Conservation (phyloP, 2,888 invertebrate species). For the Selenia dentaria region DNA sequence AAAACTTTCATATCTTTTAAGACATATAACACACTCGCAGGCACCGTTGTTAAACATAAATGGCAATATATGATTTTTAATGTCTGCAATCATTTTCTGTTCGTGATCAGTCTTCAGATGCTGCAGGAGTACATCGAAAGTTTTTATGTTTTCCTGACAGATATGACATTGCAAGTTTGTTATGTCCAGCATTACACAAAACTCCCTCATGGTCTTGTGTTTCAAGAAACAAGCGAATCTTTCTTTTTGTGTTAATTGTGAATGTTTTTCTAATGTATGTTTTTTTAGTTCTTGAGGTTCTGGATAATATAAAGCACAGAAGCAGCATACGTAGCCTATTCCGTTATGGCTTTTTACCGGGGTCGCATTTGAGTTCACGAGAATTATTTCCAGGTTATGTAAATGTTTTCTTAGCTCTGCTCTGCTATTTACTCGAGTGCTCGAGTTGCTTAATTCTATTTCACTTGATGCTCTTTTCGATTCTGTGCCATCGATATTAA, state of each 20-base stretch:
- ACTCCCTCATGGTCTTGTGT: background rate
- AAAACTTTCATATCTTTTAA: constrained; percentile 52
- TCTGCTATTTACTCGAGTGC: constrained; percentile 37
- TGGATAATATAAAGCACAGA: constrained; percentile 56
- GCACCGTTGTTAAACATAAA: background rate
- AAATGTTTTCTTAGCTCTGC: constrained; percentile 66
- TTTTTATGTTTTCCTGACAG: background rate
- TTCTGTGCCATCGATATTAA: no score
- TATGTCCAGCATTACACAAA: background rate
- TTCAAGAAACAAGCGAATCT: constrained; percentile 9
- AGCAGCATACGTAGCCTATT: constrained; percentile 72
- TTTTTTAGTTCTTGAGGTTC: constrained; percentile 43
- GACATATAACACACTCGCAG: background rate
- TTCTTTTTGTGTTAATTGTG: background rate
- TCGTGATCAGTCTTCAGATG: background rate
- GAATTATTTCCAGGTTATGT: constrained; percentile 68
- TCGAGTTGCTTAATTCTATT: no score
- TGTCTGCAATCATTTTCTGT: background rate
- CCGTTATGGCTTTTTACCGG: constrained; percentile 74
- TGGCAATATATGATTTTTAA: constrained; percentile 1
- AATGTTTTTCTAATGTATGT: background rate
- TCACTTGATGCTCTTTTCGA: no score
- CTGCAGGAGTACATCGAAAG: background rate
- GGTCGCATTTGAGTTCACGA: constrained; percentile 69
- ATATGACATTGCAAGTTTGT: background rate